Conservation (phyloP, 2,113 vertebrate species). For the Gymnobelideus leadbeateri region DNA sequence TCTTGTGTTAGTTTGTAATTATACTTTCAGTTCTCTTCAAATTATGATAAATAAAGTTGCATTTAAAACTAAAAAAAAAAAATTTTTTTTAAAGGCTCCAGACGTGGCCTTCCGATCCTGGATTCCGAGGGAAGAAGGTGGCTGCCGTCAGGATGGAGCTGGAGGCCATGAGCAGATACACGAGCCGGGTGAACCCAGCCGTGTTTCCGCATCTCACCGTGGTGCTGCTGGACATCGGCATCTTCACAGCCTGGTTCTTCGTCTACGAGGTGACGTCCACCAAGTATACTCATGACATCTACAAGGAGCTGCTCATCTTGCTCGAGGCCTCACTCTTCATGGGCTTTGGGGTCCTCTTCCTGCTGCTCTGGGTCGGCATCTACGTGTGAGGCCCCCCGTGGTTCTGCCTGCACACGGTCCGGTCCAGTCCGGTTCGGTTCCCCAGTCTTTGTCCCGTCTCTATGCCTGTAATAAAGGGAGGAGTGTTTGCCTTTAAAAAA, state of each 20-base stretch:
- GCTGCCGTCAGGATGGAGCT: conserved; percentile 86
- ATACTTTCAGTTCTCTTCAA: no score
- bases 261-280: conserved; percentile 99
- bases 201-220: conserved; percentile 98
- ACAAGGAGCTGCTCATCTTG: conserved; percentile 98
- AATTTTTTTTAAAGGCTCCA: no score
- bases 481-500: no score
- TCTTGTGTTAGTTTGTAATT: no score
- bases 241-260: conserved; percentile 99
- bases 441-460: no score
- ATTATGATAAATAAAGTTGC: no score
- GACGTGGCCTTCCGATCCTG: no score
- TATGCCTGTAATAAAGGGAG: no score
- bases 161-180: conserved; percentile 98
- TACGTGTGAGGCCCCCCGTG: conserved; percentile 88
- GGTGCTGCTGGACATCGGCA: conserved; percentile 96
- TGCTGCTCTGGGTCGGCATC: conserved; percentile 98
- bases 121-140: no score
- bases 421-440: no score
- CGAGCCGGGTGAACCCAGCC: conserved; percentile 98
- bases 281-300: conserved; percentile 97
- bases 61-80: no score
- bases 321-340: conserved; percentile 98
- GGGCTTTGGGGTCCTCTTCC: conserved; percentile 97
- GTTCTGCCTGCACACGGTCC: no score